Percentiles rank a stretch among this genome's conserved stretches.
phyloP scores from a whole-genome alignment of 2,113 vertebrate genomes.

The Azemiops feae region DNA sequence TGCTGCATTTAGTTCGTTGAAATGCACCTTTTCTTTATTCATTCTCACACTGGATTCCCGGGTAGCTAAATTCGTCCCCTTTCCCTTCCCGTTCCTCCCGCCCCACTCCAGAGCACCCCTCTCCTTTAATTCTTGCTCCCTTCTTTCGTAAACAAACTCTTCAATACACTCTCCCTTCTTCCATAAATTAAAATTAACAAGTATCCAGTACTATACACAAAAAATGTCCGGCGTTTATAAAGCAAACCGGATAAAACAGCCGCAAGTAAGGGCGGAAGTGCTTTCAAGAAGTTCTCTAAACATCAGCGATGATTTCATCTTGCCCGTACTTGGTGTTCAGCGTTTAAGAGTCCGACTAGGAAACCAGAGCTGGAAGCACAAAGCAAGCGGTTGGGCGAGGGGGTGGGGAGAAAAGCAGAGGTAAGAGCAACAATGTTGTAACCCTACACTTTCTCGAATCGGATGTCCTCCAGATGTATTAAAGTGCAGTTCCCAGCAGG shows the following conservation, averaged over 20 bases:
- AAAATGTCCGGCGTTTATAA: rapidly evolving
- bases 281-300: neutral
- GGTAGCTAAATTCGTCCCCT: neutral
- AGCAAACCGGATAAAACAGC: neutral
- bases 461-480: neutral
- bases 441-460: neutral
- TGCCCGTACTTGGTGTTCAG: neutral
- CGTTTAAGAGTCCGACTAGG: neutral
- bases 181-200: no score
- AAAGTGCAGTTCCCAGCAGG: neutral
- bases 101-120: neutral
- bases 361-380: neutral
- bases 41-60: neutral
- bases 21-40: neutral
- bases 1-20: neutral
- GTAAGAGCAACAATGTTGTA: neutral
- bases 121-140: no score
- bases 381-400: neutral
- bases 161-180: neutral
- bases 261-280: neutral
- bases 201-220: no score
- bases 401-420: neutral
- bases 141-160: no score
- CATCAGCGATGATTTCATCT: rapidly evolving
- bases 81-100: neutral